These are phyloP conservation scores for Nemoura dubitans DNA, from an alignment of 2,888 invertebrate species.

Conservation along the genomic window DNA sequence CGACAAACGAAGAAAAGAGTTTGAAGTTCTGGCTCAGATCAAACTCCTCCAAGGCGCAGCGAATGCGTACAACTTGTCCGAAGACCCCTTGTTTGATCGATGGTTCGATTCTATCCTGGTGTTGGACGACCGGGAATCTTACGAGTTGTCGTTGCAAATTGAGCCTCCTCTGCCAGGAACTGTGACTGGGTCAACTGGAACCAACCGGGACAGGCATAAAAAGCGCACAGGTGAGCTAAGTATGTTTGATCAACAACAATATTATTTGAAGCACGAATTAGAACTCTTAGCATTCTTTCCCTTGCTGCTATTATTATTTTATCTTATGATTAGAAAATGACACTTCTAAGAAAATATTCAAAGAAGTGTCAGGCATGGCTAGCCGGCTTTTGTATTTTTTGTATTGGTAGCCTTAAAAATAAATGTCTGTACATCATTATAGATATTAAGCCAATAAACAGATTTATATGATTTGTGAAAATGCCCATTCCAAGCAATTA, in stretches of 20 bases:
- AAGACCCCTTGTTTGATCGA: constrained; percentile 88
- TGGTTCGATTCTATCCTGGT: constrained; percentile 96
- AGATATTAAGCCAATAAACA: too few relatives aligned
- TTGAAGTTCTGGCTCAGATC: constrained; percentile 92
- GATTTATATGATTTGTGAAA: too few relatives aligned
- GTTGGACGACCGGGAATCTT: constrained; percentile 92
- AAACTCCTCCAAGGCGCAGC: constrained; percentile 71
- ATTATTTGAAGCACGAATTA: too few relatives aligned
- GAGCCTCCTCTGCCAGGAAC: constrained; percentile 70
- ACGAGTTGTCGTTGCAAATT: constrained; percentile 87
- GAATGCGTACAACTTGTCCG: constrained; percentile 89
- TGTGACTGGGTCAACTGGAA: constrained; percentile 36
- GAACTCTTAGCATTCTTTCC: too few relatives aligned
- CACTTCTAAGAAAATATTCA: too few relatives aligned
- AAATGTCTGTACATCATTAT: too few relatives aligned
- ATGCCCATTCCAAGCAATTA: too few relatives aligned
- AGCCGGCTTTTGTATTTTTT: too few relatives aligned
- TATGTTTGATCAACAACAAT: neutral
- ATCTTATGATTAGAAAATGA: too few relatives aligned
- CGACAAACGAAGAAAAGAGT: constrained; percentile 97
- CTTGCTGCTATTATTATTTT: too few relatives aligned
- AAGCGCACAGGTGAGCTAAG: constrained; percentile 53
- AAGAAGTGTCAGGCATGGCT: too few relatives aligned
- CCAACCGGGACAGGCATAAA: constrained; percentile 52
- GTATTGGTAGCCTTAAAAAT: too few relatives aligned